Evolutionary conservation across 2,888 invertebrate genomes (phyloP).

Genomic region (Troglohyphantes excavatus): DNA sequence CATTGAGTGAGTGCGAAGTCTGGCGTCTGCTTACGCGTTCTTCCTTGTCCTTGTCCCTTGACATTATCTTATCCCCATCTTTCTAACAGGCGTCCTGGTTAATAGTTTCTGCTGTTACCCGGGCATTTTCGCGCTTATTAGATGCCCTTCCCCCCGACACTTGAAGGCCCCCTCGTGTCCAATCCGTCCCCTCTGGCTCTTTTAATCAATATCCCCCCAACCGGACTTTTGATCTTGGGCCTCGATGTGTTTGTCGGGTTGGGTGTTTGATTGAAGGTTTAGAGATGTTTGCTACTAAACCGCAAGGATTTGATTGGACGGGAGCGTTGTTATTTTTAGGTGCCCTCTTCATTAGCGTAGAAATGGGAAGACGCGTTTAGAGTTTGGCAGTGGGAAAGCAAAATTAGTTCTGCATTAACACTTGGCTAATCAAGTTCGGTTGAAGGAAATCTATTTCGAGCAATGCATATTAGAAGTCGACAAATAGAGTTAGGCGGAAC

Average conservation of each 20-base stretch:
- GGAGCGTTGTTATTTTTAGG: not conserved
- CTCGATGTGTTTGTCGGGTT: constrained; percentile 36
- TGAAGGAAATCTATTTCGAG: not conserved
- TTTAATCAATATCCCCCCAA: constrained; percentile 65
- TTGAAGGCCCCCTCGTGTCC: not conserved
- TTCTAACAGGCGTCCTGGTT: constrained; percentile 36
- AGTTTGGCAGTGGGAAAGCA: not conserved
- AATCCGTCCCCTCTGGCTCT: constrained; percentile 50
- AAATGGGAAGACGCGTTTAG: not conserved
- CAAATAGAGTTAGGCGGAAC: too few species aligned
- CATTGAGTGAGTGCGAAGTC: constrained; percentile 53
- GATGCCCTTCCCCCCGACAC: constrained; percentile 23
- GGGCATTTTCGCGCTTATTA: constrained; percentile 70
- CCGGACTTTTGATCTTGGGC: constrained; percentile 41
- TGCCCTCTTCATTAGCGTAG: not conserved
- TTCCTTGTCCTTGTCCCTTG: constrained; percentile 39
- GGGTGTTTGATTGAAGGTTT: constrained; percentile 47
- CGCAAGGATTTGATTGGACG: not conserved
- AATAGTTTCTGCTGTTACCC: constrained; percentile 66
- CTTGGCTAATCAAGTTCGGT: not conserved
- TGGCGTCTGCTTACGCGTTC: constrained; percentile 31
- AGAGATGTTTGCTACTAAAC: not conserved
- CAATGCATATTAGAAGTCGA: too few species aligned
- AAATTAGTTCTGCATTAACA: not conserved
- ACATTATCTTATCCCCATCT: constrained; percentile 51